Base-by-base conservation (phyloP, 1,140 invertebrate species). In the Neomicropteryx cornuta region DNA sequence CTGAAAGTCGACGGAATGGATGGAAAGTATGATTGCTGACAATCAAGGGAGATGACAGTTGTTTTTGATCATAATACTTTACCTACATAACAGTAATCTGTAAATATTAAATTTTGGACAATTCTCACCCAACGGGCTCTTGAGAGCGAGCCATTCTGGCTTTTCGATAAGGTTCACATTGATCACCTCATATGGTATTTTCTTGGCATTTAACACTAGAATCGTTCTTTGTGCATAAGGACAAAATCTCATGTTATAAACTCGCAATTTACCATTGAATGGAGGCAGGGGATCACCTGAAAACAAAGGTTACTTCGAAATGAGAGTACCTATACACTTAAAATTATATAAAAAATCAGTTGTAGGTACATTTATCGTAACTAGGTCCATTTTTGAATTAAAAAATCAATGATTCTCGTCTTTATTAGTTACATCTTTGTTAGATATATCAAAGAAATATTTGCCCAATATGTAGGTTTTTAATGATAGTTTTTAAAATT, bases 171-270 rank as follows among this genome's bases (percentile, higher is more conserved):
- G 62, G 63, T 93, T 84, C 27, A 93, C 74, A 51, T 85, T 85
- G 5, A 91, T 77, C 23, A 78, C 71, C 53, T 94, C 87, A 56
- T 89, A 79, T 75, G 77, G 75, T 43, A 93, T 76, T 43, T 81
- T 78, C 65, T 93, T 94, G 18, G 85, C 82, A 45, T 82, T 78
- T 13, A 93, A 57, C 1, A 91, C 80, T 11, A 94, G 68, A 39
- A 87, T 72, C 33, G 80, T 75, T 49, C 90, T 71, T 57, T 93
- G 82, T 1, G 87, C 86, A 54, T 82, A 95, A 0, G 91, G 90
- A 57, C 90, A 94, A 58, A 89, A 94, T 48, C 85, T 70, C 85
- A 92, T 94, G 34, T 79, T 87, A 55, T 91, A 94, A 1, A 93
- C 57, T 1, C 88, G 73, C 27, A 90, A 50, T 53, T 80, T 80